phyloP scores from a whole-genome alignment of 2,797 vertebrate genomes.

The Diplodus sargus region DNA sequence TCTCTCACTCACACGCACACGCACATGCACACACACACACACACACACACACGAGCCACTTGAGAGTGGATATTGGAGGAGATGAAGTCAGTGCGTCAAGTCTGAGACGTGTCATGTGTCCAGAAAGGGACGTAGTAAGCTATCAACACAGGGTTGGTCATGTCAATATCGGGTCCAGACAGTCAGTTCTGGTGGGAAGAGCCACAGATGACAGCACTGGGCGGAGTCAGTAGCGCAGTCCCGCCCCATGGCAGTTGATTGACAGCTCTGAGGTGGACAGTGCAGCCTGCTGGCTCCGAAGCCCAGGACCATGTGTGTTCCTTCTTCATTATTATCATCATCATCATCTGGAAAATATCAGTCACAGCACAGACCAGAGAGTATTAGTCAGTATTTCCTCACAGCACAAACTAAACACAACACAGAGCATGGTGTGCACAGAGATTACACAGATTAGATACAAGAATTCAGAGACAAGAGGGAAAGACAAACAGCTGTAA shows the following conservation, averaged over 20 bases:
- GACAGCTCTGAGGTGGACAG: constrained; percentile 78
- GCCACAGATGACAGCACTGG: constrained; percentile 72
- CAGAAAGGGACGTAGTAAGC: background rate
- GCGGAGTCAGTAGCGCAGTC: constrained; percentile 73
- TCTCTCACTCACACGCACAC: no score
- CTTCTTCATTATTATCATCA: constrained; percentile 61
- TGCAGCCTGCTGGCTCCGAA: constrained; percentile 80
- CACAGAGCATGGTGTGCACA: background rate
- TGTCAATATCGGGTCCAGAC: constrained; percentile 57
- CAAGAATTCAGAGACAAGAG: background rate
- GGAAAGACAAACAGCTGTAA: background rate
- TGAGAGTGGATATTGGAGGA: constrained; percentile 4
- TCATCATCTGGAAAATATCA: constrained; percentile 83
- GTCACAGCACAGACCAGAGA: constrained; percentile 52
- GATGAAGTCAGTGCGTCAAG: constrained; percentile 34
- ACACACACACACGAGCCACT: constrained; percentile 14
- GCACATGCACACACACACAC: background rate
- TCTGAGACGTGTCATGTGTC: constrained; percentile 33
- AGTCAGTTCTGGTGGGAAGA: constrained; percentile 71
- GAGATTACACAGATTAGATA: background rate
- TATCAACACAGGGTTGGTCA: constrained; percentile 22
- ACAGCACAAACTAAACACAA: background rate
- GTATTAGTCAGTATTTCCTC: constrained; percentile 42
- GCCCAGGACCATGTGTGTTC: constrained; percentile 71
- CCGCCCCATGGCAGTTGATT: constrained; percentile 65